Conservation (phyloP, 2,797 vertebrate genomes). For the Rhodeus uyekii region DNA sequence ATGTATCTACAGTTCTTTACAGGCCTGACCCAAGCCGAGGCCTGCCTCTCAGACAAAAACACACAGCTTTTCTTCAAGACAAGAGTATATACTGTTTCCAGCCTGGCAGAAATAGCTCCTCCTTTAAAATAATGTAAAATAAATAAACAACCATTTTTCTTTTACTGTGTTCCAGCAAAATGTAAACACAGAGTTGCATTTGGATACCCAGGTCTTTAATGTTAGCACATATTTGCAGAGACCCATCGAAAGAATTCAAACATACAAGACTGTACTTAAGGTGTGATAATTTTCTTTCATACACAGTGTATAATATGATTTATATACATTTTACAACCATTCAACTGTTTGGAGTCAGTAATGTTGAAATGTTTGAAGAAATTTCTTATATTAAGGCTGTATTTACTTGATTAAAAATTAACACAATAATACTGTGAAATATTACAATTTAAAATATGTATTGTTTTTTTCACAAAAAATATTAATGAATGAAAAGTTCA, state of each 20-base stretch:
- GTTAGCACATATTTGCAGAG: conserved; percentile 89
- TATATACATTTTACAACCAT: background rate
- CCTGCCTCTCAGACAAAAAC: conserved; percentile 81
- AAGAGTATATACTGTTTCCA: conserved; percentile 11
- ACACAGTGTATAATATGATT: background rate
- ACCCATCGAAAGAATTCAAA: conserved; percentile 89
- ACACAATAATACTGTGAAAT: background rate
- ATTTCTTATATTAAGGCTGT: background rate
- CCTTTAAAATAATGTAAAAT: background rate
- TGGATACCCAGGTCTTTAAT: conserved; percentile 76
- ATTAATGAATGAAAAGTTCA: background rate
- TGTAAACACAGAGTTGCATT: conserved; percentile 69
- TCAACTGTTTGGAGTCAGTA: background rate
- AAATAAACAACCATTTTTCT: background rate
- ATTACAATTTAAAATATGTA: background rate
- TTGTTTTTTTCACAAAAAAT: too few species aligned
- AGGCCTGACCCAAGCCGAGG: conserved; percentile 89
- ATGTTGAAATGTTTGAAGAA: background rate
- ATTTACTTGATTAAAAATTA: background rate
- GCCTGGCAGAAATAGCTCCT: background rate
- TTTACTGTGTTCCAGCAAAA: conserved; percentile 73
- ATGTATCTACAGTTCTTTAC: conserved; percentile 91
- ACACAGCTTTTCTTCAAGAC: conserved; percentile 91
- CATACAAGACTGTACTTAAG: conserved; percentile 92
- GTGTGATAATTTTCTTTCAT: conserved; percentile 64